Evolutionary conservation across 92 coral and sea anemone species (phyloP), one percentile per base, ranked within the genome.

Genomic region (Siderastrea siderea): DNA sequence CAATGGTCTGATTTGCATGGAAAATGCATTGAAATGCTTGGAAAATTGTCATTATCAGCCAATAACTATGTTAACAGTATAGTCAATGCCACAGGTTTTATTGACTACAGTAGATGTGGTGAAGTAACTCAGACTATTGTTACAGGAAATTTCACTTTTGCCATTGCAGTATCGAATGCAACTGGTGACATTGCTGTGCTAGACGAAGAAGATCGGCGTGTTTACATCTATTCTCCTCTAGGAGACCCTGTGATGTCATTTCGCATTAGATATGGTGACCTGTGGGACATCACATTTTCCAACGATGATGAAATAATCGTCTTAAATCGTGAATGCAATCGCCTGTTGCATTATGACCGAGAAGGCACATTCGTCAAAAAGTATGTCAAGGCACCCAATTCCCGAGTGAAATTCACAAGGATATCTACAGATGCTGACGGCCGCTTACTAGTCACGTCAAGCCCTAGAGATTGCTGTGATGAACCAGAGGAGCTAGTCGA

Each of bases 271-370:
- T 88, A 63, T 71, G 86, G 87, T 62, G 94, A 91, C 75, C 71
- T 91, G 5, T 91, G 94, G 94, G 94, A 89, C 16, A 54, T 91
- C 17, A 59, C 89, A n/a, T 86, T 83, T 17, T 78, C 94, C 48
- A 83, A 70, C 7, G 79, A 82, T 52, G 94, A 91, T 68, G 89
- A 87, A 87, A 84, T 91, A 16, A 79, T 91, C 52, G 80, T 91
- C 6, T 19, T 88, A 57, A 83, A 86, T 59, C 86, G 90, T 6
- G 87, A 79, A 57, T 60, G 67, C 68, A 77, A 78, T 19, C 89
- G 93, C 48, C 48, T 90, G 77, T 75, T 90, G 5, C 88, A 77
- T n/a, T 90, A 90, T 66, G 89, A 84, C 71, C 74, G 79, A 14
- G 80, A 84, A 51, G 93, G 93, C 8, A 73, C 60, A 6, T 84